These are phyloP conservation scores for Forbesichthys agassizii DNA, from an alignment of 2,113 vertebrate genomes.

Conservation along the genomic window DNA sequence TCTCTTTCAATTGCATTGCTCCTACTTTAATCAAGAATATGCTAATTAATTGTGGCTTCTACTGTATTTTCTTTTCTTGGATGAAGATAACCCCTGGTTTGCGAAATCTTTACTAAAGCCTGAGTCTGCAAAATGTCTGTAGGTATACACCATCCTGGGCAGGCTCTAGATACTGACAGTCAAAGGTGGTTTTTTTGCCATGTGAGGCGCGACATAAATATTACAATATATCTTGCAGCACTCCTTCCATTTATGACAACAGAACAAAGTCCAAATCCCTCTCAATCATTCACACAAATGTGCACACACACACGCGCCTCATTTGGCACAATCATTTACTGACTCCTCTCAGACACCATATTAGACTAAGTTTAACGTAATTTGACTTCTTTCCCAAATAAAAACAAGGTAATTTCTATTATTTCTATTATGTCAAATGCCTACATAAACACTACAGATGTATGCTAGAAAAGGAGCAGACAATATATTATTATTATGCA, in stretches of 20 bases:
- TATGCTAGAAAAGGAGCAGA: too few relatives aligned
- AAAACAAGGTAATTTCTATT: too few relatives aligned
- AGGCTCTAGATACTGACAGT: slow-evolving; percentile 24
- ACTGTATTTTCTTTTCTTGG: not conserved
- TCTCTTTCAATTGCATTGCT: too few relatives aligned
- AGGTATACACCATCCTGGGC: slow-evolving; percentile 24
- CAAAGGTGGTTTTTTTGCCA: slow-evolving; percentile 26
- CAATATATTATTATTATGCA: too few relatives aligned
- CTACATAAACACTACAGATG: too few relatives aligned
- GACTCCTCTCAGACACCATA: not conserved
- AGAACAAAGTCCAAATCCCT: slow-evolving; percentile 71
- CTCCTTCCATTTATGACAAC: slow-evolving; percentile 85
- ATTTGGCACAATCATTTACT: not conserved
- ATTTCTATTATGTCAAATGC: too few relatives aligned
- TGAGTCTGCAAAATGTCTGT: slow-evolving; percentile 1
- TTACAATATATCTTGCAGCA: slow-evolving; percentile 72
- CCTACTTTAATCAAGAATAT: not conserved
- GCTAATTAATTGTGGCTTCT: not conserved
- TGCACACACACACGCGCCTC: not conserved
- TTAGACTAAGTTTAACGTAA: too few relatives aligned
- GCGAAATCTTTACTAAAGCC: not conserved
- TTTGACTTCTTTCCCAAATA: too few relatives aligned
- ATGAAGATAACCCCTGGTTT: not conserved
- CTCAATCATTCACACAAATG: slow-evolving; percentile 23
- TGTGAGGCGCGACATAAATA: slow-evolving; percentile 80